A percentile compares a stretch with the other conserved stretches of the same genome.
These are phyloP conservation scores for Psittacara wagleri DNA, from an alignment of 2,113 vertebrate genomes.

Conservation along the genomic window DNA sequence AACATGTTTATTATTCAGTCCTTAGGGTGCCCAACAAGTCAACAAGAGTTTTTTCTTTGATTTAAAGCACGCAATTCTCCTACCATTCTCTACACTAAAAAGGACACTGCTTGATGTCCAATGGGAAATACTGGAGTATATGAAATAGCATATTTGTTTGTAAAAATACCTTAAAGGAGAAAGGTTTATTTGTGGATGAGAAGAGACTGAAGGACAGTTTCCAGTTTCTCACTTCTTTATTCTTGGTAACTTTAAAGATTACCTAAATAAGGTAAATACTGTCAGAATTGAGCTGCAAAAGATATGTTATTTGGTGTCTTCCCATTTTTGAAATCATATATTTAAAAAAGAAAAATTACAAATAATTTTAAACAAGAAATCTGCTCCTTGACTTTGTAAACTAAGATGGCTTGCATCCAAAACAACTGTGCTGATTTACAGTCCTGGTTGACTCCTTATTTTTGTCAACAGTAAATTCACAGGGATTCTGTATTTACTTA, in stretches of 20 bases:
- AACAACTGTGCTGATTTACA: not conserved
- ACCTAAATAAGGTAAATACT: not conserved
- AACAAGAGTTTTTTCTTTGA: not conserved
- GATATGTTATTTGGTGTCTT: not conserved
- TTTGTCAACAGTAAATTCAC: not conserved
- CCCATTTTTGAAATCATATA: not conserved
- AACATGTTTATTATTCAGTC: not conserved
- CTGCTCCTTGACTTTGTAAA: not conserved
- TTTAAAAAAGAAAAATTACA: not conserved
- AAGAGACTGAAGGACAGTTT: not conserved
- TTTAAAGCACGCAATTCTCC: not conserved
- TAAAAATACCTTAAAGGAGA: not conserved
- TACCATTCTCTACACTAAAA: not conserved
- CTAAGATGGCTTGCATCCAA: not conserved
- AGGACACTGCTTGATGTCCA: not conserved
- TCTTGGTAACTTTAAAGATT: not conserved
- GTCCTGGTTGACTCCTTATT: not conserved
- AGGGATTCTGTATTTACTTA: not conserved
- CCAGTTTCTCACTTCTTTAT: not conserved
- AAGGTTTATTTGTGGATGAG: not conserved
- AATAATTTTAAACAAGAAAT: not conserved
- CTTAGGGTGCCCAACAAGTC: not conserved
- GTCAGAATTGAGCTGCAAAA: not conserved
- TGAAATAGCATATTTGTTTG: not conserved
- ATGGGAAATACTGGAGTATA: not conserved